Evolutionary conservation across 2,797 vertebrate species (phyloP).

Genomic region (Neostethus bicornis): DNA sequence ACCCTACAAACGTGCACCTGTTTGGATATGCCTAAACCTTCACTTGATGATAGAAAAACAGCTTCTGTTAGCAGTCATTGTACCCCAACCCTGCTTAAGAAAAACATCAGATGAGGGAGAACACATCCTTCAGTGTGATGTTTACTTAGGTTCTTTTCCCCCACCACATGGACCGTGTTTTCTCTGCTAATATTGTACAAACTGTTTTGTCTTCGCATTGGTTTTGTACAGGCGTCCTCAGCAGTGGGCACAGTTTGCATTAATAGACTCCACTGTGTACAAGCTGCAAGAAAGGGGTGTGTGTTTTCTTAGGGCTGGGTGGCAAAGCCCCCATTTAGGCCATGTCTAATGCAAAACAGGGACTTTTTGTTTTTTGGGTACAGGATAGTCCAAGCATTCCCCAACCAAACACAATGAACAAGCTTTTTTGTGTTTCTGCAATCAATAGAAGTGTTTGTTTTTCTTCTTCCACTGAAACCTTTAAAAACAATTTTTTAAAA

Average conservation of each 20-base stretch:
- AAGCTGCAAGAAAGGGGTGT: constrained; percentile 90
- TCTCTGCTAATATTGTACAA: constrained; percentile 92
- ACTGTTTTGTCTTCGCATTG: constrained; percentile 98
- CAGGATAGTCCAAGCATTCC: constrained; percentile 90
- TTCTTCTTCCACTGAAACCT: constrained; percentile 78
- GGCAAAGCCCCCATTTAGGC: constrained; percentile 99
- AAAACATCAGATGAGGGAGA: constrained; percentile 76
- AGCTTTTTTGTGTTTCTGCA: constrained; percentile 87
- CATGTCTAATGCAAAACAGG: constrained; percentile 87
- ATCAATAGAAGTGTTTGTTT: constrained; percentile 79
- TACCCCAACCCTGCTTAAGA: constrained; percentile 46
- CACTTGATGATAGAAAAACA: constrained; percentile 34
- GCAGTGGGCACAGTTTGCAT: constrained; percentile 84
- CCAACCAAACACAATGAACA: constrained; percentile 93
- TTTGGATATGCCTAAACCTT: constrained; percentile 48
- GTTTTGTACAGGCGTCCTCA: constrained; percentile 87
- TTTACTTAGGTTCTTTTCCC: constrained; percentile 78
- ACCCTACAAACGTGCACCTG: constrained; percentile 68
- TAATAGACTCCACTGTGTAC: constrained; percentile 93
- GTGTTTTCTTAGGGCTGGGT: constrained; percentile 98
- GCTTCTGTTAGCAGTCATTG: constrained; percentile 67
- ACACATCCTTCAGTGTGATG: constrained; percentile 82
- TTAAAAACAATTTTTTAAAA: not conserved
- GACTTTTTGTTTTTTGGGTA: constrained; percentile 93
- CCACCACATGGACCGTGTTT: constrained; percentile 72